A percentile compares a stretch with the other conserved stretches of the same genome.
phyloP scores from a whole-genome alignment of 92 coral and sea anemone genomes.

The Palythoa grandis region DNA sequence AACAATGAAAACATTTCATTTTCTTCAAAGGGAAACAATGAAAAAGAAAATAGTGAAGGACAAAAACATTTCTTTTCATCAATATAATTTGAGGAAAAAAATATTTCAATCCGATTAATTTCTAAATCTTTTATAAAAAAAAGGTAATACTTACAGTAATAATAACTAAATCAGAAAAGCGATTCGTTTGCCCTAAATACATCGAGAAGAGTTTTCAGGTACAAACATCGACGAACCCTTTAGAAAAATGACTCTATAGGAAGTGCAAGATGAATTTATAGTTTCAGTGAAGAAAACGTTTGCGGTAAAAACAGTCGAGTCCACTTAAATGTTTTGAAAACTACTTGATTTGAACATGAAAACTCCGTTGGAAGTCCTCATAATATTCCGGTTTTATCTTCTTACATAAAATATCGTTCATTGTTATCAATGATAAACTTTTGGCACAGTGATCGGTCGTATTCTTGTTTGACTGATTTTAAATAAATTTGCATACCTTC shows the following conservation, averaged over 20 bases:
- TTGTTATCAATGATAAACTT: not conserved
- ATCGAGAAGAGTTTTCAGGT: too few species aligned
- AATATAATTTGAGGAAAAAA: not conserved
- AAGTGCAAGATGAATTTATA: not conserved
- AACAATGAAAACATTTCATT: not conserved
- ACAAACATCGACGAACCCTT: too few species aligned
- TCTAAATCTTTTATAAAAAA: not conserved
- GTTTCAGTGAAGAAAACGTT: not conserved
- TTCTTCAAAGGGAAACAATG: not conserved
- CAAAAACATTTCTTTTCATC: not conserved
- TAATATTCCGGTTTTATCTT: not conserved
- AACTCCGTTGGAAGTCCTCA: not conserved
- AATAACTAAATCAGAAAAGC: not conserved
- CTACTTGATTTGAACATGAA: constrained; percentile 16
- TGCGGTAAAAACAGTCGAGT: not conserved
- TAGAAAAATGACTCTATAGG: not conserved
- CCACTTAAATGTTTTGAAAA: not conserved
- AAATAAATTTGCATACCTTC: too few species aligned
- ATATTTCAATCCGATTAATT: not conserved
- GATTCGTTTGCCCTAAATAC: too few species aligned
- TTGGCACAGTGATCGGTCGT: not conserved
- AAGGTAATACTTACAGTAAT: not conserved
- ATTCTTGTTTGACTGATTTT: too few species aligned
- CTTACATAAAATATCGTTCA: not conserved
- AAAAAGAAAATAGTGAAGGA: not conserved